Conservation (phyloP, 1,140 invertebrate genomes). For the Meloidogyne hapla region DNA sequence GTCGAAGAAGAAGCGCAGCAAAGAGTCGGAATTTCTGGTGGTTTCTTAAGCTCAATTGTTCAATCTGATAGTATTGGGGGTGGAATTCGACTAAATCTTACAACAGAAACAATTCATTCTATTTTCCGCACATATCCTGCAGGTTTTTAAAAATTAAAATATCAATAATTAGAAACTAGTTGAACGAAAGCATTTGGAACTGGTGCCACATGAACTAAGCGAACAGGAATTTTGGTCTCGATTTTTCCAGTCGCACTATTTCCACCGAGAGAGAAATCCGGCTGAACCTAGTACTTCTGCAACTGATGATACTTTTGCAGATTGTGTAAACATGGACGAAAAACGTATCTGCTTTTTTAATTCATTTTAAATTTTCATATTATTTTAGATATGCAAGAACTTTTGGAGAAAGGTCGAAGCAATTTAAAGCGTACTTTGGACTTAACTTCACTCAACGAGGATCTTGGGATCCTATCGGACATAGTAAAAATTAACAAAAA, state of each 20-base stretch:
- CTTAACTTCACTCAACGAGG: conserved; percentile 37
- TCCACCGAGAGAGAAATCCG: conserved; percentile 82
- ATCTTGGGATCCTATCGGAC: conserved; percentile 49
- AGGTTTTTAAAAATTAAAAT: conserved; percentile 59
- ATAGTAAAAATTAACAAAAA: conserved; percentile 24
- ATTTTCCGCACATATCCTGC: conserved; percentile 99
- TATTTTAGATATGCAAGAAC: conserved; percentile 37
- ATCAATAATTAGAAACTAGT: conserved; percentile 68
- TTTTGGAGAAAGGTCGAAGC: conserved; percentile 34
- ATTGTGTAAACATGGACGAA: conserved; percentile 53
- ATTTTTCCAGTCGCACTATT: conserved; percentile 99
- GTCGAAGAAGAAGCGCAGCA: background rate
- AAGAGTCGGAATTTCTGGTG: conserved; percentile 63
- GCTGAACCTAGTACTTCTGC: conserved; percentile 42
- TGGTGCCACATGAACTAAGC: conserved; percentile 89
- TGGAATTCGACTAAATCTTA: conserved; percentile 93
- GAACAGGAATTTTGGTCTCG: conserved; percentile 98
- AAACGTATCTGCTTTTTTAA: conserved; percentile 30
- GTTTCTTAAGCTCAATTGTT: conserved; percentile 71
- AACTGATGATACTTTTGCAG: conserved; percentile 48
- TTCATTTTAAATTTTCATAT: background rate
- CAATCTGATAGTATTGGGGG: conserved; percentile 95
- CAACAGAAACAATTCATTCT: conserved; percentile 90
- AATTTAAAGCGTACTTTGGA: conserved; percentile 33
- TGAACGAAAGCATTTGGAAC: conserved; percentile 90